Conservation (phyloP, 53 echinoderm and acorn worm species). For the Paelopatides confundens region DNA sequence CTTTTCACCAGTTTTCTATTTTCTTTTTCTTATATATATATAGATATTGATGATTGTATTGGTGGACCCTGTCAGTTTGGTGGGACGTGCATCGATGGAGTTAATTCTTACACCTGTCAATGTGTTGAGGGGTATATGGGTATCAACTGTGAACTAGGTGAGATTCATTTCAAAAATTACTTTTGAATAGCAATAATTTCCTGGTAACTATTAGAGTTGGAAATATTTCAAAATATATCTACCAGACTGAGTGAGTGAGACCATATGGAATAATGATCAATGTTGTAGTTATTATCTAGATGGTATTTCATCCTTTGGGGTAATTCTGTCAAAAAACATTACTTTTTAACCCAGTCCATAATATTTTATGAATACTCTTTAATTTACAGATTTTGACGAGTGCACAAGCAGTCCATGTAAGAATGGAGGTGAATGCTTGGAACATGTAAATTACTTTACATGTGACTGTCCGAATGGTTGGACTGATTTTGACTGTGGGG, state of each 20-base stretch:
- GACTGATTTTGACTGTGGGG: slow-evolving; percentile 46
- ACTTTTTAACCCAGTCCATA: no score
- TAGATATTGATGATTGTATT: slow-evolving; percentile 22
- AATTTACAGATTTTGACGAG: slow-evolving; percentile 52
- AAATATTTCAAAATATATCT: no score
- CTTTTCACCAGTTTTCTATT: no score
- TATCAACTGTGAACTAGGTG: background rate
- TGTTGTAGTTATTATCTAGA: no score
- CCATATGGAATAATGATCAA: no score
- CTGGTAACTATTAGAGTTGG: no score
- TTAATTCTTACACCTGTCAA: slow-evolving; percentile 71
- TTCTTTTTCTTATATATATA: background rate
- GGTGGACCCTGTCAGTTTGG: slow-evolving; percentile 67
- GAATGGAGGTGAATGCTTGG: slow-evolving; percentile 51
- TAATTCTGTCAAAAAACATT: no score
- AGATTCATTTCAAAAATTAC: no score
- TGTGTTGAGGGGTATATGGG: slow-evolving; percentile 65
- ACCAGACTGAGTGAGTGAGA: no score
- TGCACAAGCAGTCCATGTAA: slow-evolving; percentile 58
- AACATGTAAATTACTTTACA: slow-evolving; percentile 49
- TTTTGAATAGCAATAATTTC: no score
- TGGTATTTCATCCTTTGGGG: no score
- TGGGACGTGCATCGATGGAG: slow-evolving; percentile 53
- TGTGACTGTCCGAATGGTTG: slow-evolving; percentile 60
- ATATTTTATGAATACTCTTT: background rate